Evolutionary conservation across 1,140 invertebrate genomes (phyloP).

Genomic region (Aphaenogaster floridana): DNA sequence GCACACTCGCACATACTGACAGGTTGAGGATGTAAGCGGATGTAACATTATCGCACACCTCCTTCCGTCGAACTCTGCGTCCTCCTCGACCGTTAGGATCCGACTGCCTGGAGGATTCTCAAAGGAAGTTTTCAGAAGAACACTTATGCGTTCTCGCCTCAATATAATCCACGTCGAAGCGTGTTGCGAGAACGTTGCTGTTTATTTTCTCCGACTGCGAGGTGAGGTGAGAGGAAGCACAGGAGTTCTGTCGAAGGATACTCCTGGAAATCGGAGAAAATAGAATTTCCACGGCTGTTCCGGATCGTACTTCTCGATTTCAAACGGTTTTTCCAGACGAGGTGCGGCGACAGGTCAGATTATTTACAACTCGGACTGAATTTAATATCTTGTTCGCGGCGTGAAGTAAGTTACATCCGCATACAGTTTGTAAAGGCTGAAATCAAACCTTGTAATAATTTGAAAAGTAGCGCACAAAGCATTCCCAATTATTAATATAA

Average conservation of each 20-base stretch:
- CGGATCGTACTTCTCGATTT: neutral
- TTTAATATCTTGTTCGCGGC: slow-evolving; percentile 21
- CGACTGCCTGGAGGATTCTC: neutral
- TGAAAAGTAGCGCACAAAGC: neutral
- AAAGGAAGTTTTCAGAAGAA: slow-evolving; percentile 12
- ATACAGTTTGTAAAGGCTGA: neutral
- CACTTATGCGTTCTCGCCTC: neutral
- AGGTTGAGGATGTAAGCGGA: slow-evolving; percentile 40
- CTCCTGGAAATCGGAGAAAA: slow-evolving; percentile 31
- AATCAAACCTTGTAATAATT: neutral
- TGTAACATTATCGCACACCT: slow-evolving; percentile 52
- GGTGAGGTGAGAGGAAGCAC: neutral
- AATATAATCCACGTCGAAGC: neutral
- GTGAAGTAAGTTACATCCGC: neutral
- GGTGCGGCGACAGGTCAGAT: neutral
- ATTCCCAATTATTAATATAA: neutral
- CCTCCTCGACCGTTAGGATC: slow-evolving; percentile 15
- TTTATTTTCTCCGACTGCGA: neutral
- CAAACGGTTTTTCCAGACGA: neutral
- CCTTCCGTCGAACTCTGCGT: slow-evolving; percentile 30
- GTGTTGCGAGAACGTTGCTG: neutral
- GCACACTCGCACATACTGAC: neutral
- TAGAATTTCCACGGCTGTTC: slow-evolving; percentile 22
- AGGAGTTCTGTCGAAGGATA: slow-evolving; percentile 5
- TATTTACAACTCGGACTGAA: slow-evolving; percentile 22